These are phyloP conservation scores for Anticlea derivata DNA, from an alignment of 2,888 invertebrate genomes.

Conservation along the genomic window DNA sequence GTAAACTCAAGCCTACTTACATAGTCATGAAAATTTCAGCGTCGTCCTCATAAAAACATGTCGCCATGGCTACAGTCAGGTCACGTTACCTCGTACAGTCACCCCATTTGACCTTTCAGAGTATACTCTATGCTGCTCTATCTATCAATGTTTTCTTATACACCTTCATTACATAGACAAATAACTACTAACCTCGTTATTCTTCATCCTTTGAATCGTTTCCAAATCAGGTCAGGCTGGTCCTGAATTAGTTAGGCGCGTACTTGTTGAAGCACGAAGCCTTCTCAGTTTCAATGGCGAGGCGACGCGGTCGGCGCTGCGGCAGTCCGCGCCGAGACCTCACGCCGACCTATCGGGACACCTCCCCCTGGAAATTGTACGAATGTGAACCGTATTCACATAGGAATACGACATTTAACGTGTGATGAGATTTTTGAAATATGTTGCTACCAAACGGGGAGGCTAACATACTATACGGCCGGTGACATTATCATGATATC, in stretches of 20 bases:
- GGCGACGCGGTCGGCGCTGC: conserved; percentile 35
- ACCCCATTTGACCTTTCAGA: conserved; percentile 22
- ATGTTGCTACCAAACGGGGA: conserved; percentile 3
- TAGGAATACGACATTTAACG: conserved; percentile 26
- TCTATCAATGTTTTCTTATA: neutral
- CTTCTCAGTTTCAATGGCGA: conserved; percentile 33
- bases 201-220: conserved; percentile 10
- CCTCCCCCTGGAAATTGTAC: conserved; percentile 13
- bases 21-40: conserved; percentile 19
- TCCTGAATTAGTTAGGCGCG: conserved; percentile 18
- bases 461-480: neutral
- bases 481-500: conserved; percentile 4
- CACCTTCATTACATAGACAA: neutral
- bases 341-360: conserved; percentile 24
- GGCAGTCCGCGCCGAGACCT: conserved; percentile 55
- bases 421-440: neutral
- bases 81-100: conserved; percentile 22
- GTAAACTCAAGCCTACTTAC: neutral
- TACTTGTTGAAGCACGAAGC: conserved; percentile 45
- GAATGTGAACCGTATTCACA: conserved; percentile 25
- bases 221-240: conserved; percentile 15
- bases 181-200: conserved; percentile 2
- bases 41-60: conserved; percentile 18
- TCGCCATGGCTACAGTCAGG: conserved; percentile 31
- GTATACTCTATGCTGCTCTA: conserved; percentile 4